Evolutionary conservation across 2,797 vertebrate species (phyloP).

Genomic region (Chrysocyon brachyurus): DNA sequence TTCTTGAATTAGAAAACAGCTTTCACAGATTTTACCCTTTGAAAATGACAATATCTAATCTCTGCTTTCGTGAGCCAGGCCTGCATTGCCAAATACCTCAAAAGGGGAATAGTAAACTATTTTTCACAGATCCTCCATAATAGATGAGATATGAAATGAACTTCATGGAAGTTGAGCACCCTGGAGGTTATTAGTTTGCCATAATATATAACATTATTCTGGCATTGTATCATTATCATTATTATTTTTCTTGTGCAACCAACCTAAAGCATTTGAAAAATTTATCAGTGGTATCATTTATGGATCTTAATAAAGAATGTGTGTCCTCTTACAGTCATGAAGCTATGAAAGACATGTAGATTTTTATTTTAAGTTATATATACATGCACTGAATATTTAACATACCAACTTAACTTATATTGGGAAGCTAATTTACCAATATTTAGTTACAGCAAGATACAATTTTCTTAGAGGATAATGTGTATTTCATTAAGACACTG

Average conservation of each 20-base stretch:
- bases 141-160: conserved; percentile 77
- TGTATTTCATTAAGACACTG: conserved; percentile 27
- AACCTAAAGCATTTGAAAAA: conserved; percentile 82
- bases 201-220: conserved; percentile 68
- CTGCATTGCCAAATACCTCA: conserved; percentile 70
- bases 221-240: conserved; percentile 74
- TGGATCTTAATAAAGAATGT: conserved; percentile 73
- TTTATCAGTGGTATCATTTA: conserved; percentile 78
- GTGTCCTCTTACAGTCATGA: conserved; percentile 67
- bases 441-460: conserved; percentile 39
- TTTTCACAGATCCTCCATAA: conserved; percentile 77
- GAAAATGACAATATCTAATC: conserved; percentile 80
- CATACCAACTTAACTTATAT: conserved; percentile 37
- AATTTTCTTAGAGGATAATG: conserved; percentile 15
- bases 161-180: conserved; percentile 76
- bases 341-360: conserved; percentile 63
- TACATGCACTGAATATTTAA: conserved; percentile 59
- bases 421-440: conserved; percentile 12
- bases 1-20: conserved; percentile 73
- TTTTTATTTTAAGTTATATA: conserved; percentile 77
- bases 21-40: conserved; percentile 73
- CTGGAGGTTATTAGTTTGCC: conserved; percentile 77
- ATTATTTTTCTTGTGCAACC: conserved; percentile 81
- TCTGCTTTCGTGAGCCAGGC: conserved; percentile 62
- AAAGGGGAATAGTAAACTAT: conserved; percentile 62